Base-by-base conservation (phyloP, 1,140 invertebrate genomes). In the Archegozetes longisetosus region DNA sequence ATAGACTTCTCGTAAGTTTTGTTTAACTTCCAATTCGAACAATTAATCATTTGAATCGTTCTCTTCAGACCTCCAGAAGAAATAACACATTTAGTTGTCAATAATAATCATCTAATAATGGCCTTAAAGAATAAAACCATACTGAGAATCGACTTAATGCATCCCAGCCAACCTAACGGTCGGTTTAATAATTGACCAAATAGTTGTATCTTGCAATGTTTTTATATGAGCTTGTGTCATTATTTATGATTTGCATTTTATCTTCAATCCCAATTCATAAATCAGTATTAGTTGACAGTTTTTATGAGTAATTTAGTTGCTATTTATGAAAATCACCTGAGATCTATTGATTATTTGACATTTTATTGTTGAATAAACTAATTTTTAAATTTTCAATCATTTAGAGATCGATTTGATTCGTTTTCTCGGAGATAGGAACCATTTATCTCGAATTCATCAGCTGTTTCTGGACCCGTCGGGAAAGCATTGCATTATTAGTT, bases 401-500 rank as follows among this genome's bases (percentile, higher is more conserved):
- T 27, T 58, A 69, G 72, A 73, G 65, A 66, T 76, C 40, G 71
- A 76, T 57, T 55, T 61, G 1, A 46, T 27, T 25, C 52, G 40
- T n/a, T 51, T 25, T 50, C 26, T 75, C 12, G 64, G 64, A 24
- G 75, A 75, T 62, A 68, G 67, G 28, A 68, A 55, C 28, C 27
- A 61, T 53, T 55, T 69, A 76, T 1, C 70, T 71, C 66, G 76
- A 79, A 66, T 80, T 77, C 75, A 81, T 79, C 81, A 82, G 58
- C 71, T 95, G 58, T 93, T 87, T 71, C 71, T 93, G 26, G 90
- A 95, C 74, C 86, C 86, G 4, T 80, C 83, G 40, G 91, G 89
- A 0, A 78, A 83, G 66, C 90, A 95, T 73, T 72, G 90, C 1
- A 73, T 95, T 4, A 76, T 94, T 57, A 78, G 82, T 48, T 80